These are phyloP conservation scores for Electrona antarctica DNA, from an alignment of 2,113 vertebrate genomes.

Conservation along the genomic window DNA sequence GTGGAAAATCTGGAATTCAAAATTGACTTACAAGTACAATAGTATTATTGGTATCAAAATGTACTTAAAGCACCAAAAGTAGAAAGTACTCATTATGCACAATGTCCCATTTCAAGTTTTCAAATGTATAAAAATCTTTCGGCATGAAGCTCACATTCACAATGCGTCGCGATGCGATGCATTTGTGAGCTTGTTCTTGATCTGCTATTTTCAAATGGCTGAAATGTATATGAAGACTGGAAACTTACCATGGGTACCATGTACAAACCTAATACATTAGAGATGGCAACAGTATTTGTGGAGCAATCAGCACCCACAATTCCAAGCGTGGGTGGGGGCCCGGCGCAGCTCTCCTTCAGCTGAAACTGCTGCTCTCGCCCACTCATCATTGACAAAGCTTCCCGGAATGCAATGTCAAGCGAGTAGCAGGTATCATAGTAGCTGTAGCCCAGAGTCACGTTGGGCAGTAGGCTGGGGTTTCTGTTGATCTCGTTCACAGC, in stretches of 20 bases:
- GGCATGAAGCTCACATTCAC: too few species aligned
- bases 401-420: constrained; percentile 61
- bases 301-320: constrained; percentile 71
- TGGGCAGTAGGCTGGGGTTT: constrained; percentile 59
- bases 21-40: too few species aligned
- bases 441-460: constrained; percentile 67
- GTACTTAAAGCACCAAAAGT: too few species aligned
- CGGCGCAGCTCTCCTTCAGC: constrained; percentile 44
- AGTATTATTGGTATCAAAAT: too few species aligned
- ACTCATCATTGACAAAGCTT: constrained; percentile 55
- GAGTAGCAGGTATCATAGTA: constrained; percentile 69
- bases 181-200: too few species aligned
- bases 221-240: too few species aligned
- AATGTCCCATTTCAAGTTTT: too few species aligned
- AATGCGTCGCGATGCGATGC: too few species aligned
- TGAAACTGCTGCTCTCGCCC: constrained; percentile 46
- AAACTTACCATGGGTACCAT: constrained; percentile 66
- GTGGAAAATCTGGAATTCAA: too few species aligned
- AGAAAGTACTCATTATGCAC: too few species aligned
- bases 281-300: constrained; percentile 68
- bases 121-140: too few species aligned
- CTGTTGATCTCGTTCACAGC: constrained; percentile 72
- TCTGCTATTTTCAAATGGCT: too few species aligned
- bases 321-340: constrained; percentile 59
- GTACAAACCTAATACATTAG: constrained; percentile 66